Evolutionary conservation across 2,888 invertebrate genomes (phyloP).

Genomic region (Oscheius onirici): DNA sequence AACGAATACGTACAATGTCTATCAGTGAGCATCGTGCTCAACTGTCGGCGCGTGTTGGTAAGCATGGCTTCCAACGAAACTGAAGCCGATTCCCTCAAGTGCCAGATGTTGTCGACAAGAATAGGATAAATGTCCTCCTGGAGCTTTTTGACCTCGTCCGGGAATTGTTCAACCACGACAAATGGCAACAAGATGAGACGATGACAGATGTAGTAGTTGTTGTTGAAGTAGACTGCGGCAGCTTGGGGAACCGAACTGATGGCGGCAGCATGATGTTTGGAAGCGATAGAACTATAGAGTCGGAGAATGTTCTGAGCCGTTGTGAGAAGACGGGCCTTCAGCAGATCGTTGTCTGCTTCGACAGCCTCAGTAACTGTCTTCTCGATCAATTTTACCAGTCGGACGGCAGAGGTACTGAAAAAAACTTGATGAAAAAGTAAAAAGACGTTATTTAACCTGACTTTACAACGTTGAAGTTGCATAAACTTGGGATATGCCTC

Average conservation of each 20-base stretch:
- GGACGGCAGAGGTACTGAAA: slow-evolving; percentile 54
- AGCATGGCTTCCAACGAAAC: slow-evolving; percentile 61
- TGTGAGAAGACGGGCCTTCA: slow-evolving; percentile 47
- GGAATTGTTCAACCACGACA: slow-evolving; percentile 19
- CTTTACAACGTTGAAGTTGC: slow-evolving; percentile 49
- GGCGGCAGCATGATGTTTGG: slow-evolving; percentile 57
- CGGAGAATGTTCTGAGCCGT: slow-evolving; percentile 64
- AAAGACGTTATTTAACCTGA: too few relatives aligned
- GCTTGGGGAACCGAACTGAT: slow-evolving; percentile 64
- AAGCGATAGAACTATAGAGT: slow-evolving; percentile 58
- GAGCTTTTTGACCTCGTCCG: neutral
- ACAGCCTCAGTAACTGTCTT: slow-evolving; percentile 54
- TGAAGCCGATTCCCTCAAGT: slow-evolving; percentile 53
- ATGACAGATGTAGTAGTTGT: slow-evolving; percentile 66
- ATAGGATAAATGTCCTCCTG: slow-evolving; percentile 34
- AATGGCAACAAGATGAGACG: slow-evolving; percentile 54
- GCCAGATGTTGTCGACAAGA: slow-evolving; percentile 50
- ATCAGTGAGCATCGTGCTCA: slow-evolving; percentile 32
- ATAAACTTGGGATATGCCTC: slow-evolving; percentile 46
- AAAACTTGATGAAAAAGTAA: neutral
- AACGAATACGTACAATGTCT: slow-evolving; percentile 15
- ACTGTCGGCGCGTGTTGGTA: slow-evolving; percentile 43
- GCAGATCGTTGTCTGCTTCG: slow-evolving; percentile 45
- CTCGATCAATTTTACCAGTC: slow-evolving; percentile 54
- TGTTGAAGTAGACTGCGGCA: slow-evolving; percentile 67